Conservation (phyloP, 2,797 vertebrate genomes). For the Tadarida brasiliensis region DNA sequence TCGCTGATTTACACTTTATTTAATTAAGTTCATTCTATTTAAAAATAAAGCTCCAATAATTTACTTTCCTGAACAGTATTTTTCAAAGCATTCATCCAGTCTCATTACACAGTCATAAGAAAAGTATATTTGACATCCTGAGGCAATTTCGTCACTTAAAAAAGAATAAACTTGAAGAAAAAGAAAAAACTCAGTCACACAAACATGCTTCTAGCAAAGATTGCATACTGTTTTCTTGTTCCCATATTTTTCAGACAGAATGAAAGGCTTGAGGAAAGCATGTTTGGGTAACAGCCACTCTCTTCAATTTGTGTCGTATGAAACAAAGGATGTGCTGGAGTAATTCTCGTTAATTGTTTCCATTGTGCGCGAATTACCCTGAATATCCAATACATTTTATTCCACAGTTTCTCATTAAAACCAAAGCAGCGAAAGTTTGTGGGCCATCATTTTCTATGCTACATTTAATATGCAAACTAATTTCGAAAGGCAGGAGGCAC, state of each 20-base stretch:
- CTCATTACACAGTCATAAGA: neutral
- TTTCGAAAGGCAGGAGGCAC: slow-evolving; percentile 84
- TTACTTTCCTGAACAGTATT: slow-evolving; percentile 3
- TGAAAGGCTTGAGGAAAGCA: slow-evolving; percentile 60
- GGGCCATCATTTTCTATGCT: slow-evolving; percentile 66
- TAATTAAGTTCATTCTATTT: slow-evolving; percentile 28
- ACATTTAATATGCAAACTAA: slow-evolving; percentile 85
- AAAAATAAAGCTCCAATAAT: neutral
- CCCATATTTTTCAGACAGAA: slow-evolving; percentile 68
- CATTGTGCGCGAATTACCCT: slow-evolving; percentile 69
- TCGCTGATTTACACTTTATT: slow-evolving; percentile 37
- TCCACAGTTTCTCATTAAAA: slow-evolving; percentile 68
- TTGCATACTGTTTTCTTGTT: neutral
- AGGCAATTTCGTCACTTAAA: slow-evolving; percentile 18
- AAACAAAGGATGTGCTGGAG: slow-evolving; percentile 72
- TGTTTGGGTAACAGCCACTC: slow-evolving; percentile 74
- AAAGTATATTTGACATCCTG: neutral
- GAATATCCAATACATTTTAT: slow-evolving; percentile 63
- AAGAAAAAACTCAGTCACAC: slow-evolving; percentile 34
- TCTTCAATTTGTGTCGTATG: slow-evolving; percentile 50
- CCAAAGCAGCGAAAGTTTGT: slow-evolving; percentile 75
- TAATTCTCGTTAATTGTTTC: slow-evolving; percentile 76
- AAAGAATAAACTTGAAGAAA: slow-evolving; percentile 58
- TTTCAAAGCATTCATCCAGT: neutral
- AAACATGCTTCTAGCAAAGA: slow-evolving; percentile 25